A percentile compares a stretch with the other conserved stretches of the same genome.
phyloP scores from a whole-genome alignment of 2,113 vertebrate species.

The Bagarius yarrelli region DNA sequence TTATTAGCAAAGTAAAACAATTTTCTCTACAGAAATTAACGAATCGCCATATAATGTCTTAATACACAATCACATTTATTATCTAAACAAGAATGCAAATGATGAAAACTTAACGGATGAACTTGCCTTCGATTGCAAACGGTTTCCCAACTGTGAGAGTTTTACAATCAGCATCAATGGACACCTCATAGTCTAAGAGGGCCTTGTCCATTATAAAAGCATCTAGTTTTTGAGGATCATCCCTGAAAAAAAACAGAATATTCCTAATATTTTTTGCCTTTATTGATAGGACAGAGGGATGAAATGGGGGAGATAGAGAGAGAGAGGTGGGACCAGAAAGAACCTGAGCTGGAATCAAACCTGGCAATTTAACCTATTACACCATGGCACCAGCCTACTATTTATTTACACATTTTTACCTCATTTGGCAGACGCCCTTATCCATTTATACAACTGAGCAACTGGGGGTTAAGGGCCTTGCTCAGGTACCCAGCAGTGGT shows the following conservation, averaged over 20 bases:
- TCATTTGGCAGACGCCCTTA: too few species aligned
- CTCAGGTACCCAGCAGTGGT: too few species aligned
- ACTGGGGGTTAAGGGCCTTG: too few species aligned
- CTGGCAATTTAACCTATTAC: too few species aligned
- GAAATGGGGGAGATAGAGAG: too few species aligned
- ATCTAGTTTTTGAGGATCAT: constrained; percentile 92
- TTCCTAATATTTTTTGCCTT: not conserved
- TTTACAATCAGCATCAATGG: constrained; percentile 96
- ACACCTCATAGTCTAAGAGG: constrained; percentile 97
- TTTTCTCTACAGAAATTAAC: not conserved
- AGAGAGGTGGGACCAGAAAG: too few species aligned
- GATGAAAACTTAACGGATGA: not conserved
- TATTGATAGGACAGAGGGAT: too few species aligned
- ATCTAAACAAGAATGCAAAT: not conserved
- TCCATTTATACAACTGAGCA: too few species aligned
- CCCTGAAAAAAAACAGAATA: constrained; percentile 67
- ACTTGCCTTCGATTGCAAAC: constrained; percentile 93
- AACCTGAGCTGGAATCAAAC: too few species aligned
- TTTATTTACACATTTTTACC: too few species aligned
- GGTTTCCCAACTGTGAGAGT: constrained; percentile 95
- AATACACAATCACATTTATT: not conserved
- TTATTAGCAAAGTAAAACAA: too few species aligned
- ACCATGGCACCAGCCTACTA: too few species aligned
- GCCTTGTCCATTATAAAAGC: constrained; percentile 99
- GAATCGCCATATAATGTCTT: not conserved